Evolutionary conservation across 2,113 vertebrate species (phyloP), one percentile per base, ranked within the genome.

Genomic region (Gymnogyps californianus): DNA sequence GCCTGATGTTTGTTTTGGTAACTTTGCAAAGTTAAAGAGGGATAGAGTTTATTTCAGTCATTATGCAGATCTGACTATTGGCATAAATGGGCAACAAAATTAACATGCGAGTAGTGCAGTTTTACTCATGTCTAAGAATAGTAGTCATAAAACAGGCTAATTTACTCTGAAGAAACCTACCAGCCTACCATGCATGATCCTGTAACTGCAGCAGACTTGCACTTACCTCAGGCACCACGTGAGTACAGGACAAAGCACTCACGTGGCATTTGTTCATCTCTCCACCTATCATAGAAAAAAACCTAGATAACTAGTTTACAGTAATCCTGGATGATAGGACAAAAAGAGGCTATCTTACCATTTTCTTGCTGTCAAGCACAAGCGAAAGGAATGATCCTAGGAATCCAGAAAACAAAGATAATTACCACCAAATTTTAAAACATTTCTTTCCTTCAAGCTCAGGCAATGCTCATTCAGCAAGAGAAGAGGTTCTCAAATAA

Each of bases 271-370:
- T 58, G 52, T 12, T 80, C 75, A 13, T 51, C 79, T 69, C 36
- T 75, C 55, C 81, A 74, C 38, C 71, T 82, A 62, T 1, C 55
- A 47, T 6, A 87, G 64, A 61, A 77, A 91, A 85, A 64, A 64
- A 2, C 44, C 83, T 84, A 87, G 36, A 59, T n/a, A 91, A 85
- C 59, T 70, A 76, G 46, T 59, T 93, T 88, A 91, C 46, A 47
- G 49, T 24, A 94, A 79, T 83, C 91, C 75, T 88, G 61, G 72
- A 29, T 62, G 49, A 49, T 1, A 74, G 58, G 66, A 87, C 21
- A 88, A 94, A 59, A 91, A 65, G 59, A 77, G 21, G 46, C 46
- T 94, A 16, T 94, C 92, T 98, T 98, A 99, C 98, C 98, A 98
- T 91, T 98, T 94, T 55, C 82, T 96, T 10, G 97, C 87, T 90